Base-by-base conservation (phyloP, 2,113 vertebrate genomes). In the Nothobranchius furzeri region DNA sequence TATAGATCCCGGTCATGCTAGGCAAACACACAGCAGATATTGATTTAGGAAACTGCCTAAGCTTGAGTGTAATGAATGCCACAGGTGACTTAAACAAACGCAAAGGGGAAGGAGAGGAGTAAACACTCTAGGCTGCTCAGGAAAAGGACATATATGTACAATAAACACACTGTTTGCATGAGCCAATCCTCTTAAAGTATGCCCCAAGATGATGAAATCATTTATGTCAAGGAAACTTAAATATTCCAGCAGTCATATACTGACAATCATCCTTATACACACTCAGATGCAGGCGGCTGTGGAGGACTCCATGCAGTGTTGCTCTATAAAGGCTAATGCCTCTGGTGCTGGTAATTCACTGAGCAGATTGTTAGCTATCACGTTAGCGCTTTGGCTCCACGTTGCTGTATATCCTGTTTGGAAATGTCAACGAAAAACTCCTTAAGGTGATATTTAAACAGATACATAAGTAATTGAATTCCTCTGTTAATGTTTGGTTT, bases 1-100 rank as follows among this genome's bases (percentile, higher is more conserved):
- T 25, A 81, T 76, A 68, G 43, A 76, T 73, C 64, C 74, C 9
- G 46, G 47, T 83, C 52, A 78, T 56, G 36, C 56, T 47, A 71
- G 53, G 55, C 48, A 68, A 30, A 78, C 20, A 60, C 13, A 61
- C 10, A 60, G 51, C 14, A 49, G 15, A 67, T 49, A 75, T 11
- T 49, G 42, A 52, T 42, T 40, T 45, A 11, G 58, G 20, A 62
- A 50, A 10, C 13, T 12, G 37, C 1, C 25, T 36, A 52, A 53
- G 65, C 9, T 0, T 47, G 20, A 3, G 4, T 61, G 6, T 75
- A 64, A 78, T 59, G 37, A 62, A 74, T 52, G 20, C 48, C 49
- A 51, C 51, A 12, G 53, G 37, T 30, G 60, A 37, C 58, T 48
- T 58, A 48, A 36, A 51, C 15, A 53, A 64, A 53, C 47, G 17